Percentiles rank a stretch among this genome's conserved stretches.
These are phyloP conservation scores for Nerophis lumbriciformis DNA, from an alignment of 2,113 vertebrate genomes.

Conservation along the genomic window DNA sequence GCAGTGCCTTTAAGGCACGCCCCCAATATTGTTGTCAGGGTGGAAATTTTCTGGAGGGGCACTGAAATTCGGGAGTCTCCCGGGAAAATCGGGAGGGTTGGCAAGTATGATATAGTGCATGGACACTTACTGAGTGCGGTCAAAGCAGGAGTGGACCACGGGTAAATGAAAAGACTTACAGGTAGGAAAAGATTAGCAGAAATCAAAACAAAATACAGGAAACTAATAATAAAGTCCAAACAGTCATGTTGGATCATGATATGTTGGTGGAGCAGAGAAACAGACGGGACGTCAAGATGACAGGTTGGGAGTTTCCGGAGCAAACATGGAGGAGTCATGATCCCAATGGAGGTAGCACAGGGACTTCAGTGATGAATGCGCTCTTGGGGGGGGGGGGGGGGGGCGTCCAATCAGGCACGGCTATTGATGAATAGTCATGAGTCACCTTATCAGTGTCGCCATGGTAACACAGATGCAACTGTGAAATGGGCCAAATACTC, in stretches of 20 bases:
- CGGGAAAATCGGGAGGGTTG: too few species aligned
- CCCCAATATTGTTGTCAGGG: too few species aligned
- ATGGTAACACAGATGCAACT: conserved; percentile 66
- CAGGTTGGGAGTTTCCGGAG: conserved; percentile 8
- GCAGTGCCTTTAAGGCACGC: too few species aligned
- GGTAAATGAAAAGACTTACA: too few species aligned
- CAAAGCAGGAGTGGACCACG: too few species aligned
- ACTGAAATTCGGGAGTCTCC: too few species aligned
- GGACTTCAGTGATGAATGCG: conserved; percentile 50
- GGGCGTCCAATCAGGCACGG: conserved; percentile 57
- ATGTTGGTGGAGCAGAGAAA: background rate
- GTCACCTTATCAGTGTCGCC: conserved; percentile 67
- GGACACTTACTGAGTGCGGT: too few species aligned
- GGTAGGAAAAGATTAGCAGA: too few species aligned
- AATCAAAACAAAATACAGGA: background rate
- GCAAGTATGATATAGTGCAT: too few species aligned
- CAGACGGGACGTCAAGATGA: conserved; percentile 17
- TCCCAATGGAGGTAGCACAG: conserved; percentile 42
- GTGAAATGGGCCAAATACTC: conserved; percentile 49
- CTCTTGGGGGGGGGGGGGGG: conserved; percentile 27
- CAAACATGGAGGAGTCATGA: conserved; percentile 5
- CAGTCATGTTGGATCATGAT: too few species aligned
- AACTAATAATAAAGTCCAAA: too few species aligned
- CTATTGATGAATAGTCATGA: conserved; percentile 70
- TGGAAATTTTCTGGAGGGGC: too few species aligned